Evolutionary conservation across 2,113 vertebrate genomes (phyloP), one percentile per base, ranked within the genome.

Genomic region (Proteles cristata): DNA sequence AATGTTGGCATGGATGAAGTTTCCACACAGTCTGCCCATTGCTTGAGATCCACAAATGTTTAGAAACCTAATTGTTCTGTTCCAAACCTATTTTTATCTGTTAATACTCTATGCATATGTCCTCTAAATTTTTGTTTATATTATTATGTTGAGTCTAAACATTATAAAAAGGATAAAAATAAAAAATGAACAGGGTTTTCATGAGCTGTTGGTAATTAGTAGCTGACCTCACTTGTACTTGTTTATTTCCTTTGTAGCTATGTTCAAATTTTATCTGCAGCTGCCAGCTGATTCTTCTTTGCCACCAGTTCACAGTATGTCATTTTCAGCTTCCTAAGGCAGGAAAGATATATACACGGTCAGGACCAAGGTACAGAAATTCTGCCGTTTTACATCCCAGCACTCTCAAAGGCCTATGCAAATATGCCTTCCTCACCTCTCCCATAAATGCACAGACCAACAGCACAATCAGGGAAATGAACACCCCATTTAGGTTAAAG

Each of bases 261-360:
- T 94, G 63, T 99, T 61, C 0, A 99, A 99, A 95, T 99, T 99
- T 71, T 99, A 99, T 97, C 99, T 81, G 99, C 99, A 98, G 98
- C 99, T 4, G 99, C 98, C 28, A 99, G 98, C 97, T 99, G 98
- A 82, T 84, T 99, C 96, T 99, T 99, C 96, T 99, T 99, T 98
- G 99, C 99, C 92, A 99, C 99, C 10, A 98, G 98, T 97, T 99
- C 99, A 79, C 99, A 98, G 88, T 99, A 99, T 71, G 99, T 99
- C 93, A 99, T 99, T 0, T 99, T 99, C 90, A 99, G 95, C 95
- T 99, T 99, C 98, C 99, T 99, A 97, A 9, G 87, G 73, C 28
- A 0, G 10, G 50, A 74, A 45, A 33, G 28, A 15, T 55, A 55
- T 2, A 55, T 3, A 95, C 26, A n/a, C 82, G 23, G 68, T 77